Evolutionary conservation across 2,888 invertebrate genomes (phyloP), one percentile per base, ranked within the genome.

Genomic region (Microdon myrmicae): DNA sequence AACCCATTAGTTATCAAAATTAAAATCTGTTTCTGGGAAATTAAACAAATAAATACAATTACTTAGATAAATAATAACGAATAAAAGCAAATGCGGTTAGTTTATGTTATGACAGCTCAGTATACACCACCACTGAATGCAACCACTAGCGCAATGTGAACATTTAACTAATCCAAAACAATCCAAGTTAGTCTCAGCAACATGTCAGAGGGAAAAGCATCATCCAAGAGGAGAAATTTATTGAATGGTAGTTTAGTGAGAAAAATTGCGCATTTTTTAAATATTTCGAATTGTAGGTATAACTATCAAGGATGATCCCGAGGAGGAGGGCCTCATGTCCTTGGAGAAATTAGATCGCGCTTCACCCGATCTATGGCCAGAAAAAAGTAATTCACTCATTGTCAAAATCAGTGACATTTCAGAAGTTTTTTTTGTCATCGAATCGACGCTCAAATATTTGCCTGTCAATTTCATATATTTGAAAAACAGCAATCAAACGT

Each of bases 281-380:
- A 28, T 8, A 28, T 14, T 16, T 20, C n/a, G n/a, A n/a, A n/a
- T n/a, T 28, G 4, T 34, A 12, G 54, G 20, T 2, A 9, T 28
- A 2, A 43, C 26, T 2, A 10, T 4, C 5, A 53, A 68, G 25
- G 71, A 73, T 6, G 38, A 68, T 3, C 68, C 69, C 3, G 72
- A 71, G 9, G 92, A 91, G 76, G 89, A 90, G 74, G 90, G 87
- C 76, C 83, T 96, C 56, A 83, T 94, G 72, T 94, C 94, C 74
- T 84, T 90, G 74, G 96, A 97, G 82, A 94, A 92, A 76, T 82
- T 97, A 71, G 95, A 95, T 80, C 85, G 96, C 71, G 87, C 92
- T n/a, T 96, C 96, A 2, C 96, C 96, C 20, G 95, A 96, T 76
- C 81, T 96, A 73, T 97, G 96, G 96, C 96, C 96, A 14, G 95